Conservation (phyloP, 2,888 invertebrate genomes). For the Hypomecis atomaria region DNA sequence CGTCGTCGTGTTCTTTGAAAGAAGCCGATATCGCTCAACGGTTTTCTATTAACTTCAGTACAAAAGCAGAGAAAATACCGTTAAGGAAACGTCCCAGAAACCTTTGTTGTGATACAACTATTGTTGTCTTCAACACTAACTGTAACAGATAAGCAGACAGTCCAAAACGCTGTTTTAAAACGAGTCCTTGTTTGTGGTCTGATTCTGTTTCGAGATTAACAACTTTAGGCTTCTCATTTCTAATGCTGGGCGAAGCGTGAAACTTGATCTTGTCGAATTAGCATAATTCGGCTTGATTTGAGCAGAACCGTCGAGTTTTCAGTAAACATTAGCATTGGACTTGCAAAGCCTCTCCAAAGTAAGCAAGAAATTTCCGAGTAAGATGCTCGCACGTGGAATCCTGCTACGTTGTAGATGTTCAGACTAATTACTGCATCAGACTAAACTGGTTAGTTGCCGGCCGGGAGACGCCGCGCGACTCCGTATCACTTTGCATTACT, state of each 20-base stretch:
- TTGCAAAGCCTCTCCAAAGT: slow-evolving; percentile 51
- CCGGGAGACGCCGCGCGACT: slow-evolving; percentile 50
- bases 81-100: slow-evolving; percentile 73
- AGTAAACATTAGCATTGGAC: slow-evolving; percentile 26
- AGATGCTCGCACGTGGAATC: slow-evolving; percentile 54
- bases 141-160: slow-evolving; percentile 46
- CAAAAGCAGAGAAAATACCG: slow-evolving; percentile 71
- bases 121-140: slow-evolving; percentile 68
- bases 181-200: slow-evolving; percentile 35
- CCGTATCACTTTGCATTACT: slow-evolving; percentile 53
- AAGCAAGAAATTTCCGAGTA: slow-evolving; percentile 61
- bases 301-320: slow-evolving; percentile 16
- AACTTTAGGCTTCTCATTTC: slow-evolving; percentile 17
- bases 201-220: slow-evolving; percentile 24
- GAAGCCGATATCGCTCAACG: slow-evolving; percentile 64
- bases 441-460: slow-evolving; percentile 70
- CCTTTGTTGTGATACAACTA: slow-evolving; percentile 70
- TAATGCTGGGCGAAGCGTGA: slow-evolving; percentile 21
- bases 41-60: slow-evolving; percentile 69
- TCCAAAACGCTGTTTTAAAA: slow-evolving; percentile 41
- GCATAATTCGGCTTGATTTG: slow-evolving; percentile 25
- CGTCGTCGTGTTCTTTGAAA: slow-evolving; percentile 56
- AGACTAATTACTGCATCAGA: slow-evolving; percentile 77
- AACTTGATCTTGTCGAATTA: slow-evolving; percentile 24
- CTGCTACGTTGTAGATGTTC: slow-evolving; percentile 65